Percentiles rank a stretch among this genome's conserved stretches.
phyloP scores from a whole-genome alignment of 2,113 vertebrate species.

The Climacteris rufus region DNA sequence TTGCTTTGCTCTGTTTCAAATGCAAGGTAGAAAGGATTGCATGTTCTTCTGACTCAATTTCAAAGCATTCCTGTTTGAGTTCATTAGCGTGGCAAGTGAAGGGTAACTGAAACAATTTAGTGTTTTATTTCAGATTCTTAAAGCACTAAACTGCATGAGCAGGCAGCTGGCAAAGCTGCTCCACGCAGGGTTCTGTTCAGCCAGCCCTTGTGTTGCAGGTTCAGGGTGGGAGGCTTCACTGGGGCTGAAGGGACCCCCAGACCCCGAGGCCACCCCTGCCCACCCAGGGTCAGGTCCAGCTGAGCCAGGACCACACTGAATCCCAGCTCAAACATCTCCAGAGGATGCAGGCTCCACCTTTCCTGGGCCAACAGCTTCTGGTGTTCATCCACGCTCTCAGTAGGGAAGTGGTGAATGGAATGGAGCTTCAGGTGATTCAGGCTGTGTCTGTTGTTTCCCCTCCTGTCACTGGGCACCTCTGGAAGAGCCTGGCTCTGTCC shows the following conservation, averaged over 20 bases:
- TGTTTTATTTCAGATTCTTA: not conserved
- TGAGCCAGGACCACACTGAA: fast-evolving
- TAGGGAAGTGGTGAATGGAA: not conserved
- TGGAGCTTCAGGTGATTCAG: not conserved
- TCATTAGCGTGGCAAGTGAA: not conserved
- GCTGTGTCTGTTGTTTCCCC: not conserved
- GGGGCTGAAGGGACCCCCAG: not conserved
- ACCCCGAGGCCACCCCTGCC: not conserved
- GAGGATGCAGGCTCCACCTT: not conserved
- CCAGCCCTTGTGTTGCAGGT: not conserved
- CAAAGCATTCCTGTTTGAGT: not conserved
- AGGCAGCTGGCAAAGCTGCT: not conserved
- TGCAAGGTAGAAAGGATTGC: not conserved
- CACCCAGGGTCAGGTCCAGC: not conserved
- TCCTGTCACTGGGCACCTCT: not conserved
- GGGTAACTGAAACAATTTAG: not conserved
- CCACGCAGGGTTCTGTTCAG: not conserved
- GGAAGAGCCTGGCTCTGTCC: not conserved
- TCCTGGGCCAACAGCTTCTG: not conserved
- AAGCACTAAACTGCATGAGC: not conserved
- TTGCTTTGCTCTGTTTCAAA: not conserved
- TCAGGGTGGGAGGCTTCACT: not conserved
- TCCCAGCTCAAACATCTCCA: not conserved
- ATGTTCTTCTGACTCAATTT: not conserved
- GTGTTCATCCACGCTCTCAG: not conserved